A percentile compares a stretch with the other conserved stretches of the same genome.
Conservation (phyloP, 2,797 vertebrate genomes). For the Lepus oiostolus region DNA sequence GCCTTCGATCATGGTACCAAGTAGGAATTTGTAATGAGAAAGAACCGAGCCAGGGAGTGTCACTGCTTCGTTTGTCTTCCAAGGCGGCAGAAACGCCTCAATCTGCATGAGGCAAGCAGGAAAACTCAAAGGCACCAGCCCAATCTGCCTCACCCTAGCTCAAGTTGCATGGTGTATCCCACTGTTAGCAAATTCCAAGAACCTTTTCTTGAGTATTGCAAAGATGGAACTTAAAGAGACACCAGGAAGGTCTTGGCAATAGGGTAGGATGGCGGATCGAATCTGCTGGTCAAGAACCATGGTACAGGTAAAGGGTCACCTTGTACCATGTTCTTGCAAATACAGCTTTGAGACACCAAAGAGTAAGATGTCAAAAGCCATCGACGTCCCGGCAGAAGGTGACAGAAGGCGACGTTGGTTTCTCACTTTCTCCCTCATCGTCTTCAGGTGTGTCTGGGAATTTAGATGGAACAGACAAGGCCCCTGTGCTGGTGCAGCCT, state of each 20-base stretch:
- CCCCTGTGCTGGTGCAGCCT: background rate
- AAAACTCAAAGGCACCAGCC: conserved; percentile 43
- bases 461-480: background rate
- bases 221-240: conserved; percentile 69
- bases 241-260: conserved; percentile 68
- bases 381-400: conserved; percentile 71
- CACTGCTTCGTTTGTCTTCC: conserved; percentile 68
- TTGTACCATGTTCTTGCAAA: conserved; percentile 69
- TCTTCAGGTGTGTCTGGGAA: background rate
- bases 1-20: conserved; percentile 53
- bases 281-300: conserved; percentile 72
- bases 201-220: conserved; percentile 64
- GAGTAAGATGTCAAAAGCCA: conserved; percentile 76
- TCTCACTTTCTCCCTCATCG: background rate
- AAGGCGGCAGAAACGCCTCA: conserved; percentile 64
- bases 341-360: conserved; percentile 70
- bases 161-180: conserved; percentile 21
- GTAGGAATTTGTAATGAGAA: conserved; percentile 54
- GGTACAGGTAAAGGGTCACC: conserved; percentile 59
- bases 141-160: conserved; percentile 54
- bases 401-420: conserved; percentile 65
- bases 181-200: conserved; percentile 70
- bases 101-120: conserved; percentile 53
- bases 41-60: conserved; percentile 13
- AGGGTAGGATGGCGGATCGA: conserved; percentile 42